These are phyloP conservation scores for Gulo gulo DNA, from an alignment of 2,113 vertebrate genomes.

Conservation along the genomic window DNA sequence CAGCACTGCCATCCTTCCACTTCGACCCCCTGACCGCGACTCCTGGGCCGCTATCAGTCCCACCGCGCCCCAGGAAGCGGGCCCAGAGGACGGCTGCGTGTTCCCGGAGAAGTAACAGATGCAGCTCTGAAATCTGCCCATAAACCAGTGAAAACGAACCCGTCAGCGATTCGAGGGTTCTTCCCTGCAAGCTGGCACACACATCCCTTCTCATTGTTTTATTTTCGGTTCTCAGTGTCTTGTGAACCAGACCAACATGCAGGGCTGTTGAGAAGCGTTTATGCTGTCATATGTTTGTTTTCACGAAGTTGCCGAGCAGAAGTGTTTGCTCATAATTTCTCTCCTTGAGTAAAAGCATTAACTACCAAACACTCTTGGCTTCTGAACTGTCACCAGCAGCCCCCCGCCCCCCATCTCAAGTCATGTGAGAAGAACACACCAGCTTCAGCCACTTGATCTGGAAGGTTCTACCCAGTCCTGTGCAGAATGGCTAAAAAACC, in stretches of 20 bases:
- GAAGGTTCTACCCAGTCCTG: constrained; percentile 17
- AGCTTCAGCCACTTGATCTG: background rate
- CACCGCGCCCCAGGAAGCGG: constrained; percentile 57
- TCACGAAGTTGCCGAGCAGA: constrained; percentile 45
- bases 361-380: constrained; percentile 15
- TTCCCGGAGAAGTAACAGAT: constrained; percentile 74
- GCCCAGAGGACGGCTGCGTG: constrained; percentile 63
- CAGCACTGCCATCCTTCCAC: constrained; percentile 55
- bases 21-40: constrained; percentile 64
- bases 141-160: constrained; percentile 77
- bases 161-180: constrained; percentile 59
- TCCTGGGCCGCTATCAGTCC: constrained; percentile 60
- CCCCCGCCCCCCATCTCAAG: background rate
- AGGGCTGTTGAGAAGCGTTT: constrained; percentile 54
- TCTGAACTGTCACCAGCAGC: background rate
- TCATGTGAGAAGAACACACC: rapidly evolving
- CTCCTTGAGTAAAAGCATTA: constrained; percentile 35
- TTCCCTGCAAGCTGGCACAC: constrained; percentile 48
- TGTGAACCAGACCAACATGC: constrained; percentile 56
- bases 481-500: background rate
- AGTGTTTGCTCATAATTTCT: constrained; percentile 27
- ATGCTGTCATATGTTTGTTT: constrained; percentile 57
- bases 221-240: constrained; percentile 57
- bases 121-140: constrained; percentile 77
- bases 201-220: constrained; percentile 38